Evolutionary conservation across 2,113 vertebrate genomes (phyloP).

Genomic region (Stictonetta naevosa): DNA sequence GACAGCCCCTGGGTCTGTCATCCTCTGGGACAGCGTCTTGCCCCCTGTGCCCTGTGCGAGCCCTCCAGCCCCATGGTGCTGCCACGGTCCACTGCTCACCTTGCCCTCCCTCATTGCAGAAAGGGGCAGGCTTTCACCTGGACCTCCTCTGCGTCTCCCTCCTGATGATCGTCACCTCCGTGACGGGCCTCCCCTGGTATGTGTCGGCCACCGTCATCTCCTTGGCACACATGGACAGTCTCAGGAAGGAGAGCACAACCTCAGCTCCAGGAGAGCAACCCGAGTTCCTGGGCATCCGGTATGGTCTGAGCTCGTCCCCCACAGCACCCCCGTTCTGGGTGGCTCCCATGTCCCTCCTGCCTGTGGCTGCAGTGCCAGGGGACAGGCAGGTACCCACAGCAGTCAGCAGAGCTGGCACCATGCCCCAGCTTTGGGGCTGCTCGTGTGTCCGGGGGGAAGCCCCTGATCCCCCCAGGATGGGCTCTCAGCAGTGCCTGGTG

Average conservation of each 20-base stretch:
- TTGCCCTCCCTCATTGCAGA: slow-evolving; percentile 51
- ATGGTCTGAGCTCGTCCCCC: not conserved
- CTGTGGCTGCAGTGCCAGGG: not conserved
- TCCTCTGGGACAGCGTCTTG: no score
- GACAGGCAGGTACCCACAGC: accelerated
- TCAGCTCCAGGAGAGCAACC: slow-evolving; percentile 75
- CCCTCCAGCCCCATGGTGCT: not conserved
- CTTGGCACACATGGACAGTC: slow-evolving; percentile 83
- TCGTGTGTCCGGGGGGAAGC: not conserved
- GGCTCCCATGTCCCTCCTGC: not conserved
- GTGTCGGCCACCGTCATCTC: slow-evolving; percentile 83
- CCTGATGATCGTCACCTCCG: slow-evolving; percentile 76
- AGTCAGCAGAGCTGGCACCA: not conserved
- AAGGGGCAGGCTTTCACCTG: slow-evolving; percentile 85
- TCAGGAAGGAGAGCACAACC: slow-evolving; percentile 76
- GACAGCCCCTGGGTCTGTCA: not conserved
- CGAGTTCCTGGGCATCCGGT: slow-evolving; percentile 82
- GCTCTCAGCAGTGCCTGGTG: not conserved
- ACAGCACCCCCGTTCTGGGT: accelerated
- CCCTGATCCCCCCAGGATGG: not conserved
- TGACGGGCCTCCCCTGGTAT: slow-evolving; percentile 81
- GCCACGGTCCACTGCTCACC: not conserved
- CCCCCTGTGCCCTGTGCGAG: not conserved
- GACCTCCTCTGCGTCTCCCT: slow-evolving; percentile 82
- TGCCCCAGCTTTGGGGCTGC: not conserved